Percentiles rank a stretch among this genome's conserved stretches.
Evolutionary conservation across 2,888 invertebrate genomes (phyloP).

Genomic region (Encarsia formosa): DNA sequence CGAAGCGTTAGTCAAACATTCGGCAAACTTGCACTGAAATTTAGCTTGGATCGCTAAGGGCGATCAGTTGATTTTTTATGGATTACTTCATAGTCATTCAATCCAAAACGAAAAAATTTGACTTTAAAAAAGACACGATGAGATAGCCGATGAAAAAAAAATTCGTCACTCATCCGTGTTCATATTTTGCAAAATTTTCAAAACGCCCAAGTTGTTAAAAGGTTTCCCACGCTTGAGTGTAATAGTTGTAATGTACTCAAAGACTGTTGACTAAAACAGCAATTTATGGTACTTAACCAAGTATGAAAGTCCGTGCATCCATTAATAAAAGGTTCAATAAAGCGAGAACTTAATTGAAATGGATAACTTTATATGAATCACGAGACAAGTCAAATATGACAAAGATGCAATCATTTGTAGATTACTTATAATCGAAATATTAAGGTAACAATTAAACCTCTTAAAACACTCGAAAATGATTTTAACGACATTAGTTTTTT

Average conservation of each 20-base stretch:
- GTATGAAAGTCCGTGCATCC: constrained; percentile 7
- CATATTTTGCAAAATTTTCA: too few relatives aligned
- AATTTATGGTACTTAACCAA: constrained; percentile 26
- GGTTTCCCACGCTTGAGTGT: constrained; percentile 14
- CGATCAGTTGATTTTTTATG: too few relatives aligned
- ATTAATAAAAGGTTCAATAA: constrained; percentile 8
- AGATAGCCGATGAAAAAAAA: too few relatives aligned
- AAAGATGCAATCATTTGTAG: constrained; percentile 14
- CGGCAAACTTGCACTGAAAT: constrained; percentile 34
- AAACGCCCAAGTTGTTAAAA: too few relatives aligned
- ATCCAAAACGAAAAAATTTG: too few relatives aligned
- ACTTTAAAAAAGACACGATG: too few relatives aligned
- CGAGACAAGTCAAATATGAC: constrained; percentile 11
- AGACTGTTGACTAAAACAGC: constrained; percentile 26
- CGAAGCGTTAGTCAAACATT: constrained; percentile 45
- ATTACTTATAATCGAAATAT: constrained; percentile 13
- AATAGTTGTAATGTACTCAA: constrained; percentile 1
- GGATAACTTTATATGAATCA: constrained; percentile 16
- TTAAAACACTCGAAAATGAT: too few relatives aligned
- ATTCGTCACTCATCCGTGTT: too few relatives aligned
- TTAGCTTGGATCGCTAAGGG: too few relatives aligned
- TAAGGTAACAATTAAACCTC: neutral
- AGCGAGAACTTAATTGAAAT: constrained; percentile 14
- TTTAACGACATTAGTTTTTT: too few relatives aligned
- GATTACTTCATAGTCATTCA: too few relatives aligned